These are phyloP conservation scores for Tethya wilhelma DNA, from an alignment of 37 sponge, comb jelly and placozoan species.

Conservation along the genomic window DNA sequence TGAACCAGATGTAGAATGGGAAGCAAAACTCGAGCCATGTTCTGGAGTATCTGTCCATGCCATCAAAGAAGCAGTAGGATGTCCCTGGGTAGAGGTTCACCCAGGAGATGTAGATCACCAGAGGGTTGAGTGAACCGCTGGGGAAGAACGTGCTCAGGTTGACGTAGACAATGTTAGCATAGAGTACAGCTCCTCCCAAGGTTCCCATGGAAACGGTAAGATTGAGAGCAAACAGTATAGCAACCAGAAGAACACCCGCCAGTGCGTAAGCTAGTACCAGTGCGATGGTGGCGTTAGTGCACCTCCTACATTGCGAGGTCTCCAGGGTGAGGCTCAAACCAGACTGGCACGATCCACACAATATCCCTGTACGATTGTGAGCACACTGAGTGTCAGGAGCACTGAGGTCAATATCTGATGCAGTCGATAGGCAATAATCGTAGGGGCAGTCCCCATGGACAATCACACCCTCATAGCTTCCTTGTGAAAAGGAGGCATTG, in stretches of 20 bases:
- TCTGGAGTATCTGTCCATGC: constrained; percentile 15
- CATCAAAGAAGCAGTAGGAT: constrained; percentile 21
- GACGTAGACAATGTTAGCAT: constrained; percentile 27
- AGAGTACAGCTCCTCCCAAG: constrained; percentile 34
- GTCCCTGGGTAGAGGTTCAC: constrained; percentile 27
- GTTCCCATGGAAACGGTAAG: constrained; percentile 25
- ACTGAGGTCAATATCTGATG: background rate
- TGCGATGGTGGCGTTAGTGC: constrained; percentile 22
- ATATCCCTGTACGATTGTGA: constrained; percentile 1
- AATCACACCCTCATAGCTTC: background rate
- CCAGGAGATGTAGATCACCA: constrained; percentile 27
- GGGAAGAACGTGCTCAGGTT: constrained; percentile 9
- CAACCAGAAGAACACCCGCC: constrained; percentile 19
- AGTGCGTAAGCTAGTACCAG: constrained; percentile 8
- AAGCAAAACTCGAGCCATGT: constrained; percentile 42
- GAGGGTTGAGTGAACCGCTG: background rate
- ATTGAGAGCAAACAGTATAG: constrained; percentile 11
- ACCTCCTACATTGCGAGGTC: constrained; percentile 2
- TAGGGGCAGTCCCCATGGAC: constrained; percentile 21
- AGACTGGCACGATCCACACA: constrained; percentile 36
- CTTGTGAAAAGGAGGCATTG: background rate
- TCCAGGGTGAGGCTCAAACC: constrained; percentile 23
- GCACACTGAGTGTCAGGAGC: constrained; percentile 24
- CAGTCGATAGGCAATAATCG: constrained; percentile 9
- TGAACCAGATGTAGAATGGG: constrained; percentile 29